Conservation (phyloP, 2,888 invertebrate species). For the Sericinus montela region DNA sequence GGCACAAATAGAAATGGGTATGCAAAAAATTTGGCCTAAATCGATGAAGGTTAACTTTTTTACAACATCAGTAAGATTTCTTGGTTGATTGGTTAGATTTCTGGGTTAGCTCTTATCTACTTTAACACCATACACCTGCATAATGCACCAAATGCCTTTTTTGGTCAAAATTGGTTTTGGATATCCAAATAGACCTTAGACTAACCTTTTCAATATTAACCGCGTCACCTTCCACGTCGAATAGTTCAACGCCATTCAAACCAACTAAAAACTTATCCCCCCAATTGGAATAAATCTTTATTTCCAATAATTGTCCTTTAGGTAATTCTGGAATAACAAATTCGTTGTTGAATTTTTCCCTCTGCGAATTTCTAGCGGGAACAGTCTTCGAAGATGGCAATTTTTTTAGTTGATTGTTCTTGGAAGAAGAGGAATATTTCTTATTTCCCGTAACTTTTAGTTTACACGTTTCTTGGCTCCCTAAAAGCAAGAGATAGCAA, state of each 20-base stretch:
- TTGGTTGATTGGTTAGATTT: too few relatives aligned
- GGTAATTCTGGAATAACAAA: conserved; percentile 90
- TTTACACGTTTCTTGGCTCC: conserved; percentile 13
- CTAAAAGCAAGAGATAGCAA: not conserved
- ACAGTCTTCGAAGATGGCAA: conserved; percentile 33
- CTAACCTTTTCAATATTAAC: conserved; percentile 81
- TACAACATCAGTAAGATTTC: too few relatives aligned
- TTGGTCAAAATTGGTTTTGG: too few relatives aligned
- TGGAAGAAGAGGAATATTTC: conserved; percentile 19
- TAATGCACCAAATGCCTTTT: too few relatives aligned
- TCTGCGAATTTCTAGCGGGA: conserved; percentile 24
- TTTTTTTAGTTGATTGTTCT: conserved; percentile 40
- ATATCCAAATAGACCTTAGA: too few relatives aligned
- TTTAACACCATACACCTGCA: too few relatives aligned
- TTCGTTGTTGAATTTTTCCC: conserved; percentile 52
- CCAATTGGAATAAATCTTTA: conserved; percentile 87
- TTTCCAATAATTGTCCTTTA: conserved; percentile 80
- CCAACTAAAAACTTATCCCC: conserved; percentile 89
- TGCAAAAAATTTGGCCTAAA: too few relatives aligned
- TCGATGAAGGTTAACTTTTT: too few relatives aligned
- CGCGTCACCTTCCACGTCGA: conserved; percentile 80
- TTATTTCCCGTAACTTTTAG: conserved; percentile 10
- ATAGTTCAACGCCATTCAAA: conserved; percentile 88
- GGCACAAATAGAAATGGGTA: too few relatives aligned
- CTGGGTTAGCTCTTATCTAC: too few relatives aligned